Evolutionary conservation across 2,888 invertebrate species (phyloP).

Genomic region (Hipparchia sbordonii): DNA sequence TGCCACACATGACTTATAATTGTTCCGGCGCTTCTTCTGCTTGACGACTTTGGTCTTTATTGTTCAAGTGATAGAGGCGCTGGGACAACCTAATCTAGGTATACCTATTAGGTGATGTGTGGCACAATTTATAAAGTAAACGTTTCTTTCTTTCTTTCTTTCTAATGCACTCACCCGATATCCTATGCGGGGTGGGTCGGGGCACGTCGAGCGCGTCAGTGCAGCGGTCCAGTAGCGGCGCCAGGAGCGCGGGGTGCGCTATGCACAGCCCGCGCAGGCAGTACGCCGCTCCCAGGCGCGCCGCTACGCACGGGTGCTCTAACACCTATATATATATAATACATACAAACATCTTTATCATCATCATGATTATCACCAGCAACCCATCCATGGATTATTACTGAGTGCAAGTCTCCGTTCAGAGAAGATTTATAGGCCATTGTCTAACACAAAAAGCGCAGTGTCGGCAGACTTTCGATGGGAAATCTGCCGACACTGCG

Average conservation of each 20-base stretch:
- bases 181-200: constrained; percentile 94
- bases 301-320: constrained; percentile 97
- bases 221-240: constrained; percentile 95
- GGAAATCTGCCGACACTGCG: too few relatives aligned
- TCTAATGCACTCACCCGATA: constrained; percentile 81
- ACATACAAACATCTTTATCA: not conserved
- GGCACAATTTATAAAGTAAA: too few relatives aligned
- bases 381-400: not conserved
- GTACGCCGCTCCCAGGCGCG: constrained; percentile 96
- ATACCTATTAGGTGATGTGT: too few relatives aligned
- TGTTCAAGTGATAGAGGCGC: too few relatives aligned
- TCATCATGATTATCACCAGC: not conserved
- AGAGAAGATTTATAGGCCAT: too few relatives aligned
- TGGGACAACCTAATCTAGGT: too few relatives aligned
- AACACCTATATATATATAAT: constrained; percentile 88
- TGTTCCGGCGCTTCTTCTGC: too few relatives aligned
- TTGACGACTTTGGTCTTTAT: too few relatives aligned
- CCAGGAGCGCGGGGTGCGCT: constrained; percentile 96
- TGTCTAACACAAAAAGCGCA: too few relatives aligned
- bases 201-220: constrained; percentile 94
- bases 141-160: not conserved
- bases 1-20: too few relatives aligned
- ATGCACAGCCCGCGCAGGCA: constrained; percentile 94
- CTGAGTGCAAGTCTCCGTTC: too few relatives aligned
- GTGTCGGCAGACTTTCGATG: too few relatives aligned